These are phyloP conservation scores for Octonoba sinensis DNA, from an alignment of 2,888 invertebrate genomes.

Conservation along the genomic window DNA sequence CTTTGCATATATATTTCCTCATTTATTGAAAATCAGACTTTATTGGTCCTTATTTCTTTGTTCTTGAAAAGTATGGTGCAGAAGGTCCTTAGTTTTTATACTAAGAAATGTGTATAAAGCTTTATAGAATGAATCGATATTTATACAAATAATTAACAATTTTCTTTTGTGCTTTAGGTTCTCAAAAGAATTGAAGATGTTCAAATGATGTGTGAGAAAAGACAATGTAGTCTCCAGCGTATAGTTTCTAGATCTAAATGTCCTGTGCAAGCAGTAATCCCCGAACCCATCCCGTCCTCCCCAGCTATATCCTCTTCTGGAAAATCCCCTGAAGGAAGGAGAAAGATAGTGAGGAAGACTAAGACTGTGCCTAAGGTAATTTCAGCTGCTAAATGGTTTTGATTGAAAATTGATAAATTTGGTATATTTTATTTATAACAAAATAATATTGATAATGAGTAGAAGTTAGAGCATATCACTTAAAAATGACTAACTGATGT, in stretches of 20 bases:
- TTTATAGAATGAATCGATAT: neutral
- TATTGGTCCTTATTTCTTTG: no score
- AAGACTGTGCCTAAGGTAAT: conserved; percentile 66
- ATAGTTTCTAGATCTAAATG: conserved; percentile 67
- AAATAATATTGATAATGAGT: no score
- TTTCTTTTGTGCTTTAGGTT: conserved; percentile 76
- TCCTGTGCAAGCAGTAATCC: conserved; percentile 85
- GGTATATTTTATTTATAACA: no score
- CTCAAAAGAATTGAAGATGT: conserved; percentile 94
- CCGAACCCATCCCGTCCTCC: conserved; percentile 75
- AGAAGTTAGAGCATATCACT: no score
- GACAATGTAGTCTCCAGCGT: conserved; percentile 72
- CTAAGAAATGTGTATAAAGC: no score
- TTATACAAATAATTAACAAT: neutral
- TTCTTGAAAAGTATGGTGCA: no score
- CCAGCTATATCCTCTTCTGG: conserved; percentile 50
- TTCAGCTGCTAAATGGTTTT: neutral
- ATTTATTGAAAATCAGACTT: no score
- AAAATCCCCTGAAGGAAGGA: conserved; percentile 68
- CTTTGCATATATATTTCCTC: no score
- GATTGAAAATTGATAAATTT: no score
- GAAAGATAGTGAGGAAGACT: conserved; percentile 65
- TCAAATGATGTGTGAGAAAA: conserved; percentile 90
- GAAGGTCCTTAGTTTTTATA: no score
- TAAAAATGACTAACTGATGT: neutral